A percentile compares a stretch with the other conserved stretches of the same genome.
These are phyloP conservation scores for Nymphicus hollandicus DNA, from an alignment of 2,113 vertebrate genomes.

Conservation along the genomic window DNA sequence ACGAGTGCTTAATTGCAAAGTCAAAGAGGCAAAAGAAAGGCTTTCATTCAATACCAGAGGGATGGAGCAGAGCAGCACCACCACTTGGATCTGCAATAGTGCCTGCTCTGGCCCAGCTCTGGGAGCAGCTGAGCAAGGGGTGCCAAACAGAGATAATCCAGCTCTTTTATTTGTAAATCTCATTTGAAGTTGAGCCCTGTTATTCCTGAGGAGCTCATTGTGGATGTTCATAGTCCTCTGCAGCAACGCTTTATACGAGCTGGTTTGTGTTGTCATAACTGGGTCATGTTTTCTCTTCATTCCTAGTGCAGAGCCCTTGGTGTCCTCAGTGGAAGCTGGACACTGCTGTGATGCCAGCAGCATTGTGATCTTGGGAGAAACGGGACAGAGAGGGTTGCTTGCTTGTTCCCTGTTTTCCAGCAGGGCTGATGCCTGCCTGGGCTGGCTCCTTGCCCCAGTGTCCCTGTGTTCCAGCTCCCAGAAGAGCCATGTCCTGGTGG, in stretches of 20 bases:
- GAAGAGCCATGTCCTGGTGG: not conserved
- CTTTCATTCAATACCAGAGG: not conserved
- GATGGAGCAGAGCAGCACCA: fast-evolving
- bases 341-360: not conserved
- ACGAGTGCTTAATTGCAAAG: not conserved
- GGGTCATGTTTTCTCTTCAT: not conserved
- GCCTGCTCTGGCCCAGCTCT: not conserved
- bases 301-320: not conserved
- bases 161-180: constrained; percentile 16
- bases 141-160: not conserved
- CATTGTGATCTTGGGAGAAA: not conserved
- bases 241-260: not conserved
- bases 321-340: constrained; percentile 27
- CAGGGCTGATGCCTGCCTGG: not conserved
- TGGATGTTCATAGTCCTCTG: not conserved
- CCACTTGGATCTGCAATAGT: not conserved
- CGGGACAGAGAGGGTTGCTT: not conserved
- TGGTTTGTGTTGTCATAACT: constrained; percentile 33
- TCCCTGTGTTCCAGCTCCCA: not conserved
- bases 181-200: constrained; percentile 1
- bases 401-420: not conserved
- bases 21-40: not conserved
- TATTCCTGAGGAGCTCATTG: not conserved
- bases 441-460: not conserved
- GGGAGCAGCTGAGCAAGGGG: not conserved